Percentiles rank a stretch among this genome's conserved stretches.
Conservation (phyloP, 2,113 vertebrate species). For the Crotophaga sulcirostris region DNA sequence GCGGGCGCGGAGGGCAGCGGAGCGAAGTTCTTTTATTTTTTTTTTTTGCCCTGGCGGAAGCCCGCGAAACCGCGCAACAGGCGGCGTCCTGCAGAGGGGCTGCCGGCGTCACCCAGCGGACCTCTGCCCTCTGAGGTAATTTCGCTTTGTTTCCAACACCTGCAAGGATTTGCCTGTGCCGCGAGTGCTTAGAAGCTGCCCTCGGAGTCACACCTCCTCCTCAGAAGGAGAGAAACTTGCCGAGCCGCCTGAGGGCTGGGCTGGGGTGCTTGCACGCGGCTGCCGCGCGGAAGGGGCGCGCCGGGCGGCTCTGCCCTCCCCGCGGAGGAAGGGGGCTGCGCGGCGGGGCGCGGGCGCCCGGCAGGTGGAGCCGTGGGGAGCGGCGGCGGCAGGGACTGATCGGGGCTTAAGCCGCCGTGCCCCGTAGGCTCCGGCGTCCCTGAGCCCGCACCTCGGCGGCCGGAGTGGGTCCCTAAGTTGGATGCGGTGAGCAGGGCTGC, state of each 20-base stretch:
- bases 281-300: background rate
- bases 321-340: background rate
- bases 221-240: background rate
- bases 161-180: background rate
- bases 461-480: fast-evolving
- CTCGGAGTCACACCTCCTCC: background rate
- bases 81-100: background rate
- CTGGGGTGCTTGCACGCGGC: background rate
- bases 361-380: conserved; percentile 76
- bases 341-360: conserved; percentile 53
- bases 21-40: conserved; percentile 61
- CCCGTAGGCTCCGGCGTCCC: background rate
- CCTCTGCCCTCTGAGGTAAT: background rate
- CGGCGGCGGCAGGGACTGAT: background rate
- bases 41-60: background rate
- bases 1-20: background rate
- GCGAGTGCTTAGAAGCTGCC: background rate
- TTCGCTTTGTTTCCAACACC: background rate
- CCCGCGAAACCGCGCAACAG: conserved; percentile 27
- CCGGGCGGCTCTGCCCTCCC: background rate
- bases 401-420: background rate
- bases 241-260: background rate
- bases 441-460: background rate
- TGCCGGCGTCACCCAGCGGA: background rate
- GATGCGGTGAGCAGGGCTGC: background rate